Base-by-base conservation (phyloP, 1,140 invertebrate species). In the Drosophila mauritiana region DNA sequence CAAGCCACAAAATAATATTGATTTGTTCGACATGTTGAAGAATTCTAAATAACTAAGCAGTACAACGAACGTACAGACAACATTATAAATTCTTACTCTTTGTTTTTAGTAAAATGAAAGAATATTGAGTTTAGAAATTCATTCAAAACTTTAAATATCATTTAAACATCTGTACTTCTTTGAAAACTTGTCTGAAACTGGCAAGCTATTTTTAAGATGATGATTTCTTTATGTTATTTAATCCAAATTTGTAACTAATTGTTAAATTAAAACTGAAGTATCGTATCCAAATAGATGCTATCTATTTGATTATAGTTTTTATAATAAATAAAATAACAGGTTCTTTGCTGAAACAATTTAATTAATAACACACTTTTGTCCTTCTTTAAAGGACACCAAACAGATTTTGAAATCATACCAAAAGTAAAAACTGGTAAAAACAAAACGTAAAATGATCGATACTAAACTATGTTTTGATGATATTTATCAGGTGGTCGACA, bases 371-470 rank as follows among this genome's bases (percentile, higher is more conserved):
- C 37, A 39, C 12, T 13, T 13, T 39, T 39, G 37, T 20, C 8
- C 8, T 43, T 17, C 15, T 7, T 10, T 13, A 1, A 40, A n/a
- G 8, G 7, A 40, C 64, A 64, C 45, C 64, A 10, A 63, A 36
- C 59, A 67, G 37, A 68, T 68, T 68, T 68, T 37, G 64, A 53
- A 65, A 53, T 2, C 7, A 27, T 70, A 40, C 51, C 64, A 70
- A 40, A 56, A 27, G 4, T 39, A 57, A 4, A 70, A 70, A 78
- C 17, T 37, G n/a, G 11, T 62, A 36, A 52, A 34, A 57, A 46
- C 37, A 36, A 64, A 4, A 36, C 2, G 40, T 1, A 54, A 76
- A 34, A 17, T 55, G 22, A 22, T 2, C 8, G 17, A 12, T 25
- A 25, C 25, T 25, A 11, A 46, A 57, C 49, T 56, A 79, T 0